Conservation (phyloP, 1,140 invertebrate species). For the Drosophila sulfurigaster region DNA sequence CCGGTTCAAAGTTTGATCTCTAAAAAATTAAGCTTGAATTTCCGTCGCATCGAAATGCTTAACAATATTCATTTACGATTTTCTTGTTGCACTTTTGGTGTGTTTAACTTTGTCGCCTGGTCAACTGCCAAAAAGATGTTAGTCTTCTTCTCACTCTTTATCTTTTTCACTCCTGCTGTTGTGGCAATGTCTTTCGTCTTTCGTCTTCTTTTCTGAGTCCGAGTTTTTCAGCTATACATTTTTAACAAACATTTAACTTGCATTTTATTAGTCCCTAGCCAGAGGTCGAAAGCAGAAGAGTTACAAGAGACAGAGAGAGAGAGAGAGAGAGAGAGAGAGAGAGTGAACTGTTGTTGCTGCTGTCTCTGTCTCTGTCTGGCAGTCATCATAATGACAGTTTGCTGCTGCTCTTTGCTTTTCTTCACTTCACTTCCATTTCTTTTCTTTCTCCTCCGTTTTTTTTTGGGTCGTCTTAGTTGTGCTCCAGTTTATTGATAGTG, state of each 20-base stretch:
- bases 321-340: background rate
- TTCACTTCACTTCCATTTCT: constrained; percentile 30
- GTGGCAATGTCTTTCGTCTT: constrained; percentile 8
- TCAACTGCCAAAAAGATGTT: constrained; percentile 30
- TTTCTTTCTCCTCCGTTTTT: background rate
- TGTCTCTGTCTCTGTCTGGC: constrained; percentile 30
- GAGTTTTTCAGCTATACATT: constrained; percentile 69
- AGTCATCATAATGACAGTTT: constrained; percentile 71
- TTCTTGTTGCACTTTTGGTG: background rate
- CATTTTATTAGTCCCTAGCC: constrained; percentile 80
- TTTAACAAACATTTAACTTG: constrained; percentile 84
- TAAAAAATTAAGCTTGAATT: no score
- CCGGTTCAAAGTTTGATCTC: no score
- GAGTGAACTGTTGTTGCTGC: constrained; percentile 25
- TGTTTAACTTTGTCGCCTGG: constrained; percentile 39
- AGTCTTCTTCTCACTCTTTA: background rate
- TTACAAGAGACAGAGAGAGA: background rate
- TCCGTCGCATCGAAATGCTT: no score
- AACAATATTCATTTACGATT: no score
- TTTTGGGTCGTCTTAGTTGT: constrained; percentile 26
- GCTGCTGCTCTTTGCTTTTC: constrained; percentile 13
- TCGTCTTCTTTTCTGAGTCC: constrained; percentile 20
- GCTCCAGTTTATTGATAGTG: constrained; percentile 36
- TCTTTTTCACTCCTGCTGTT: background rate
- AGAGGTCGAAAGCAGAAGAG: constrained; percentile 44